Conservation (phyloP, 2,797 vertebrate genomes). For the Todus mexicanus region DNA sequence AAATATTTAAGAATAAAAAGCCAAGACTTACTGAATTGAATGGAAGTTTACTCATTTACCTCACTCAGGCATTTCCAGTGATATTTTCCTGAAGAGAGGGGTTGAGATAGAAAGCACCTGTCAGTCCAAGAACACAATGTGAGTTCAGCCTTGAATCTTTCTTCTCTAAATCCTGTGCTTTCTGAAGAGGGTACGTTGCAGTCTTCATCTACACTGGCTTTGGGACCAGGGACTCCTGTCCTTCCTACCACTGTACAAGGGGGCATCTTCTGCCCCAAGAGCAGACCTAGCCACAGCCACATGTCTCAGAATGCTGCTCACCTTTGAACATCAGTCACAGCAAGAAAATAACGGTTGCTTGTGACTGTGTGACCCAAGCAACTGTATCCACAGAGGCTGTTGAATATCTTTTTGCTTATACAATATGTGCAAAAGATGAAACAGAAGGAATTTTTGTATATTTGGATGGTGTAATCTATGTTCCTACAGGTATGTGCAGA, state of each 20-base stretch:
- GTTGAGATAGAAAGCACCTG: background rate
- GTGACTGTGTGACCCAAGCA: background rate
- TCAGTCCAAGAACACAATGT: background rate
- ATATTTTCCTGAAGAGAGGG: background rate
- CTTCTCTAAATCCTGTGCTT: background rate
- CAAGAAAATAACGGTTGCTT: background rate
- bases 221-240: background rate
- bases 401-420: background rate
- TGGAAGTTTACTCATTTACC: background rate
- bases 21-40: background rate
- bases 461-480: background rate
- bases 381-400: background rate
- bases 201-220: background rate
- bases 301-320: background rate
- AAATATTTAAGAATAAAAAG: background rate
- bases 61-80: background rate
- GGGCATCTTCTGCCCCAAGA: background rate
- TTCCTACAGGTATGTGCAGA: background rate
- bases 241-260: background rate
- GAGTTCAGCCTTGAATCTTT: background rate
- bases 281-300: background rate
- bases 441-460: background rate
- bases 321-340: rapidly evolving
- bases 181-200: background rate
- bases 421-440: background rate